Base-by-base conservation (phyloP, 2,888 invertebrate genomes). In the Trypoxylon attenuatum region DNA sequence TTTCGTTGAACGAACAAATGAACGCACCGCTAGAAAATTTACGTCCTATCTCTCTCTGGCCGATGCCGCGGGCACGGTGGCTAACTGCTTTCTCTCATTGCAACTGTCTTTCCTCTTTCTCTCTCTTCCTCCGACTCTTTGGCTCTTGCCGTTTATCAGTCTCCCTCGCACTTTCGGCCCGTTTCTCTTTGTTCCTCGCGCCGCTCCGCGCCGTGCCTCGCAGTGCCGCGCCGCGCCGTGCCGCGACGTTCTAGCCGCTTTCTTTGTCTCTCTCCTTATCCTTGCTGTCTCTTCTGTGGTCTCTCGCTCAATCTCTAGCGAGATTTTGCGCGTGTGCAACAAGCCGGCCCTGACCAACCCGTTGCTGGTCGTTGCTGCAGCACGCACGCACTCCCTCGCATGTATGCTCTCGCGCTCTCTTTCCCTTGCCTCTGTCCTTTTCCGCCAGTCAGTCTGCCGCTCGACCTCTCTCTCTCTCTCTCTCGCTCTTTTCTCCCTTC, bases 11-110 rank as follows among this genome's bases (percentile, higher is more conserved):
- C 83, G 83, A 85, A 82, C 84, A 83, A 86, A 86, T 81, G 84
- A 85, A 84, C 83, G 84, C 83, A 84, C 79, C 72, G 79, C 83
- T 84, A 83, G 84, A 85, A 86, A 86, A 85, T 86, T 85, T 85
- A 85, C 85, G 82, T 80, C 73, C 79, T 76, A 63, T 74, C 73
- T 73, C 73, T 63, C 59, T 59, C 66, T 46, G n/a, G n/a, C n/a
- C n/a, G n/a, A n/a, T n/a, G n/a, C n/a, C n/a, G n/a, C n/a, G n/a
- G n/a, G n/a, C n/a, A n/a, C n/a, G n/a, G n/a, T n/a, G n/a, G n/a
- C n/a, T n/a, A n/a, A n/a, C n/a, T n/a, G n/a, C 58, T 15, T 59
- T 6, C 53, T 41, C 43, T 29, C 49, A n/a, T n/a, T n/a, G n/a
- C n/a, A n/a, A n/a, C n/a, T n/a, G n/a, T n/a, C n/a, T n/a, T n/a